Percentiles rank a stretch among this genome's conserved stretches.
Conservation (phyloP, 2,113 vertebrate genomes). For the Antennarius striatus region DNA sequence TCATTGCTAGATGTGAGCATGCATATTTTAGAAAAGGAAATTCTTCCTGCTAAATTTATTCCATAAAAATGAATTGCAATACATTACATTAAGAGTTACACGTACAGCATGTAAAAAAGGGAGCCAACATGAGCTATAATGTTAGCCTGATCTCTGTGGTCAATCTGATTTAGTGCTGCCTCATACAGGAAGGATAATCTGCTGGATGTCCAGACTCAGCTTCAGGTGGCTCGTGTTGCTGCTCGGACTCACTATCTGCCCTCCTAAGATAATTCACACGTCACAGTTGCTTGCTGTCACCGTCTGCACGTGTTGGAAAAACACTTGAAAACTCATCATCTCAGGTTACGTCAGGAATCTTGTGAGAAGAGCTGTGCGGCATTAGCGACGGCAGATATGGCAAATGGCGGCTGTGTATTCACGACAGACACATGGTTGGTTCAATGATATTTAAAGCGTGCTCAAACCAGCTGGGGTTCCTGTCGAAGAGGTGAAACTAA, state of each 20-base stretch:
- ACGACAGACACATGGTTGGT: not conserved
- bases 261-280: constrained; percentile 9
- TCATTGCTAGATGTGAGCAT: too few species aligned
- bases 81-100: not conserved
- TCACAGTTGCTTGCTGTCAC: not conserved
- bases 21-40: too few species aligned
- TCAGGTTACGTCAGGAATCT: not conserved
- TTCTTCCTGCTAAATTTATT: too few species aligned
- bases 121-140: not conserved
- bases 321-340: not conserved
- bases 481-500: not conserved
- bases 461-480: not conserved
- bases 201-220: not conserved
- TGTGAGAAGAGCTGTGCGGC: not conserved
- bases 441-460: not conserved
- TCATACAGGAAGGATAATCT: not conserved
- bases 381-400: not conserved
- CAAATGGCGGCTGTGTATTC: not conserved
- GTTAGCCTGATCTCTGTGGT: not conserved
- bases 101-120: not conserved
- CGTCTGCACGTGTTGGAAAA: constrained; percentile 11
- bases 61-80: too few species aligned
- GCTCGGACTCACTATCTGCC: not conserved
- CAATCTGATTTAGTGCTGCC: constrained; percentile 19
- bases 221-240: not conserved